phyloP scores from a whole-genome alignment of 2,888 invertebrate species.

The Dichetophora obliterata region DNA sequence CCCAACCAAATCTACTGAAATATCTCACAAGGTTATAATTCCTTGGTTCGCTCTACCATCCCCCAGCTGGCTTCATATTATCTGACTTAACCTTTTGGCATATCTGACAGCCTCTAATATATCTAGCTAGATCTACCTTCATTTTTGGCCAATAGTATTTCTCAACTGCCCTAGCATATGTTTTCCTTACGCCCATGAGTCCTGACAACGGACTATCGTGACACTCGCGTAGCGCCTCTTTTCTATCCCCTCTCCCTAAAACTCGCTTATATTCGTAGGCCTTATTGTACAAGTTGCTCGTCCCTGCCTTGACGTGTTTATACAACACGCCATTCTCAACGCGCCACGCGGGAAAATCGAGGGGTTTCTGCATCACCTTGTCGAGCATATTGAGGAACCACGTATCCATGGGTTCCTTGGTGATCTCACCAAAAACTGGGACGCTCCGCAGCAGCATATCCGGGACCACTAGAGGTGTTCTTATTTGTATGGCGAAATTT shows the following conservation, averaged over 20 bases:
- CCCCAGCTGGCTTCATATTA: conserved; percentile 26
- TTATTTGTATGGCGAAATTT: no score
- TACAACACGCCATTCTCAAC: background rate
- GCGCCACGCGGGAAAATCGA: background rate
- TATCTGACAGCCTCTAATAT: no score
- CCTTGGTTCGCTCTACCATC: background rate
- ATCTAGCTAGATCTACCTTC: no score
- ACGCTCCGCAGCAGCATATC: background rate
- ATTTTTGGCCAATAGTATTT: no score
- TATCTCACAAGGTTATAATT: conserved; percentile 28
- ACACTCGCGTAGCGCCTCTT: background rate
- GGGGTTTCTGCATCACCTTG: background rate
- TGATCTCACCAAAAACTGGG: background rate
- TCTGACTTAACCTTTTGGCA: no score
- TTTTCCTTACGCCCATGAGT: background rate
- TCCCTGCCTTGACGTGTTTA: background rate
- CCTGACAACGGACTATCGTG: background rate
- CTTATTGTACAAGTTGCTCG: background rate
- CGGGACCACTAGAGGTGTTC: background rate
- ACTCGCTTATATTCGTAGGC: background rate
- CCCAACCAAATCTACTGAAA: conserved; percentile 26
- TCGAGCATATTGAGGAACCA: no score
- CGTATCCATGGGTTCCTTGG: no score
- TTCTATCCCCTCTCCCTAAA: background rate
- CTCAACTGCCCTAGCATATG: background rate